A percentile compares a stretch with the other conserved stretches of the same genome.
These are phyloP conservation scores for Myotis brandtii DNA, from an alignment of 2,113 vertebrate species.

Conservation along the genomic window DNA sequence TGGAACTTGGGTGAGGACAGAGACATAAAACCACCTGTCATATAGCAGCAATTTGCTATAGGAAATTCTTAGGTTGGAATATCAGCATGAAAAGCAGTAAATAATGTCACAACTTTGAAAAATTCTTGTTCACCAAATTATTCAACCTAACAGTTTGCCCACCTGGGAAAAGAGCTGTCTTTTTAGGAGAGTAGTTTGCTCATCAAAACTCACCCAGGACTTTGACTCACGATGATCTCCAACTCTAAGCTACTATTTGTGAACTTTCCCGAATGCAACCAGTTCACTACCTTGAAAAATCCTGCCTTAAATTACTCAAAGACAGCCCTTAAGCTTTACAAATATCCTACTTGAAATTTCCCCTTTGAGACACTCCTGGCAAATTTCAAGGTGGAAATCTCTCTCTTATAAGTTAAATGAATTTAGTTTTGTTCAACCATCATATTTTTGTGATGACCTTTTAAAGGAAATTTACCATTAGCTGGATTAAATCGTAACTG, in stretches of 20 bases:
- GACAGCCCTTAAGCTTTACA: rapidly evolving
- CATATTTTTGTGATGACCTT: not conserved
- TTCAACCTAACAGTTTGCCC: not conserved
- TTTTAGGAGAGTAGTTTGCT: not conserved
- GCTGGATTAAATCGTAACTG: not conserved
- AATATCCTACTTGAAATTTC: not conserved
- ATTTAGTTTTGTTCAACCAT: not conserved
- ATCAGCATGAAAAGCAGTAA: not conserved
- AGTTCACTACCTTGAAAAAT: not conserved
- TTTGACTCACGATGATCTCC: not conserved
- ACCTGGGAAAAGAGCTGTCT: not conserved
- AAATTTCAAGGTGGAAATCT: not conserved
- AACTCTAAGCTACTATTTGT: not conserved
- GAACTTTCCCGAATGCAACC: not conserved
- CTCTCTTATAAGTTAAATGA: not conserved
- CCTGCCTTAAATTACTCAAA: not conserved
- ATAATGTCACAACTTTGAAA: not conserved
- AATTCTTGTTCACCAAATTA: not conserved
- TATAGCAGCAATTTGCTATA: not conserved
- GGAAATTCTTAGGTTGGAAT: not conserved
- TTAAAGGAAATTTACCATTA: not conserved
- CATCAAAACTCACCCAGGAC: not conserved
- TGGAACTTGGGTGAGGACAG: not conserved
- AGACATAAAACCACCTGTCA: not conserved
- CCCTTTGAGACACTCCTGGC: not conserved